These are phyloP conservation scores for Mongoloraphidia duomilia DNA, from an alignment of 2,888 invertebrate genomes.

Conservation along the genomic window DNA sequence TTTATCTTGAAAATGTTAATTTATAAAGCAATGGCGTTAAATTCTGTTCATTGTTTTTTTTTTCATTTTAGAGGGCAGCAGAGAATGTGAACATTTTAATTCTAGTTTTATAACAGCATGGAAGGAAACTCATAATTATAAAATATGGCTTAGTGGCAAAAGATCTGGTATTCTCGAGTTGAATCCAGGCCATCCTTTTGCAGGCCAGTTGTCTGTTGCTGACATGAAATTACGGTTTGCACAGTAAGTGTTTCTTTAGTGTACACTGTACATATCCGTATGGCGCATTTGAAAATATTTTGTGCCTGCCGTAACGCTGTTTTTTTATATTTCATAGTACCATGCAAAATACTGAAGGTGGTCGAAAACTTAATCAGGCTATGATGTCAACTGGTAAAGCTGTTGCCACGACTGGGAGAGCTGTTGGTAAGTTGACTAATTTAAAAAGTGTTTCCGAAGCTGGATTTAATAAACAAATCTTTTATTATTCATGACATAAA, in stretches of 20 bases:
- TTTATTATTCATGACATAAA: too few relatives aligned
- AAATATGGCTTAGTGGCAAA: constrained; percentile 61
- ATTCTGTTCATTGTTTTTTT: background rate
- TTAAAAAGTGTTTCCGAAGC: background rate
- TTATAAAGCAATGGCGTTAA: too few relatives aligned
- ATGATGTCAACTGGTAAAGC: constrained; percentile 83
- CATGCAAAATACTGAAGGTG: constrained; percentile 88
- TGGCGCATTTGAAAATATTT: background rate
- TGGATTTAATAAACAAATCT: too few relatives aligned
- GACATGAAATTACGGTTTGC: constrained; percentile 85
- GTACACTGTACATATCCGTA: background rate
- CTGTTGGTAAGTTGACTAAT: constrained; percentile 39
- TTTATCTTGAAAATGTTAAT: too few relatives aligned
- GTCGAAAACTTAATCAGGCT: constrained; percentile 84
- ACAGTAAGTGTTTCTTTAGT: constrained; percentile 50
- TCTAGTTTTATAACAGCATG: constrained; percentile 68
- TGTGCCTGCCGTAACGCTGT: background rate
- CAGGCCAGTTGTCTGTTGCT: constrained; percentile 83
- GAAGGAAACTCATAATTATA: constrained; percentile 78
- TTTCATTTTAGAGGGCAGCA: constrained; percentile 49
- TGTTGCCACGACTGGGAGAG: constrained; percentile 65
- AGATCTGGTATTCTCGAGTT: constrained; percentile 51
- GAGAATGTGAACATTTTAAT: constrained; percentile 82
- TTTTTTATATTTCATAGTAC: constrained; percentile 44
- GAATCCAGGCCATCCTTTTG: constrained; percentile 82